Base-by-base conservation (phyloP, 2,888 invertebrate genomes). In the Drosophila prostipennis region DNA sequence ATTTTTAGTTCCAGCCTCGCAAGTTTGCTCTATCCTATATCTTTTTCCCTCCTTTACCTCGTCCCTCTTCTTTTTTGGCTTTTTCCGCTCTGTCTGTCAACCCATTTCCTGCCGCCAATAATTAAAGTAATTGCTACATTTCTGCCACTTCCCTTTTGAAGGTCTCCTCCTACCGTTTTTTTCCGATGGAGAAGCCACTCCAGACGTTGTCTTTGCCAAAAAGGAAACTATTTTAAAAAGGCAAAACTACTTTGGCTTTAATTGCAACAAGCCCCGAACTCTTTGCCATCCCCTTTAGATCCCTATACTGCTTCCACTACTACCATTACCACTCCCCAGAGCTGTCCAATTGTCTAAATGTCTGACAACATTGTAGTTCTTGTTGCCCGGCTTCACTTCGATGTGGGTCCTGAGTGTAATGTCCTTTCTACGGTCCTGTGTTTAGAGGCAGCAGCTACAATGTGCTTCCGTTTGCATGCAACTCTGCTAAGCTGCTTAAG, bases 121-220 rank as follows among this genome's bases (percentile, higher is more conserved):
- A 84, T 84, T 84, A 84, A 87, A 87, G 84, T 84, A 84, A 84
- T 84, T 84, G 84, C 87, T 73, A 87, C 85, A 84, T 84, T 82
- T 86, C 87, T 84, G 79, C 77, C 81, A 84, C 87, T 84, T 87
- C 80, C 72, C 65, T 79, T 48, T 79, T 68, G 59, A 67, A 71
- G 68, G 64, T 46, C 53, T 43, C 32, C 53, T 29, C 37, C 43
- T 16, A 6, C 23, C 40, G 10, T 16, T 37, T 11, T 19, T 29
- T 26, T 53, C 37, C 42, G 23, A 6, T 23, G 51, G 51, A 34
- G 36, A 37, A 40, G 48, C 56, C 53, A 51, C 46, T 45, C 65
- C 37, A 69, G 55, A 52, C 64, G 56, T 37, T 49, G 72, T 80
- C 76, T 81, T 75, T 69, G 79, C 79, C 81, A 84, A 84, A 86